A percentile compares a stretch with the other conserved stretches of the same genome.
Evolutionary conservation across 2,888 invertebrate genomes (phyloP).

Genomic region (Drosophila atripex): DNA sequence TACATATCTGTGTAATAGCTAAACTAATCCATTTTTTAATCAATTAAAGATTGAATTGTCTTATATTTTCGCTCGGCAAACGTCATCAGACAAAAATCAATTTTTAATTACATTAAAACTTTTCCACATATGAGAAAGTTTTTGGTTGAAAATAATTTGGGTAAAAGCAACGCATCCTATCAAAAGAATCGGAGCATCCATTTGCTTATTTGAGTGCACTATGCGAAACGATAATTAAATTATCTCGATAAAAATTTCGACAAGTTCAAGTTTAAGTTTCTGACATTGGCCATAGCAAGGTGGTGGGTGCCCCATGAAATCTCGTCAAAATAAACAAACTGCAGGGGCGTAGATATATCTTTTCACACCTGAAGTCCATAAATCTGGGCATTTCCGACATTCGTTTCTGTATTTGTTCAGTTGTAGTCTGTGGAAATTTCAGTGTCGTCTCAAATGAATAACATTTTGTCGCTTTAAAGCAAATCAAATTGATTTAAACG

Average conservation of each 20-base stretch:
- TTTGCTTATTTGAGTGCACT: slow-evolving; percentile 49
- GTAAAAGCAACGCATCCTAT: slow-evolving; percentile 30
- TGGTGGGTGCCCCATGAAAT: slow-evolving; percentile 17
- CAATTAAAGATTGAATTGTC: slow-evolving; percentile 6
- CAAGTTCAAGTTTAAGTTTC: slow-evolving; percentile 71
- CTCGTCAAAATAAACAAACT: slow-evolving; percentile 51
- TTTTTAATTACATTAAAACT: slow-evolving; percentile 63
- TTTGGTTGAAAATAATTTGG: slow-evolving; percentile 45
- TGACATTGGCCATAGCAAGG: slow-evolving; percentile 30
- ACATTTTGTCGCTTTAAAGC: neutral
- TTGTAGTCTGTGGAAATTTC: neutral
- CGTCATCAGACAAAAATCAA: slow-evolving; percentile 27
- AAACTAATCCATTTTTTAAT: neutral
- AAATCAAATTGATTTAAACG: slow-evolving; percentile 23
- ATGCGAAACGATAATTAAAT: slow-evolving; percentile 52
- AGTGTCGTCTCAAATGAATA: neutral
- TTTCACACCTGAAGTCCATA: slow-evolving; percentile 66
- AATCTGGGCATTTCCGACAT: slow-evolving; percentile 43
- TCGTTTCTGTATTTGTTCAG: slow-evolving; percentile 24
- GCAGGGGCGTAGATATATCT: slow-evolving; percentile 17
- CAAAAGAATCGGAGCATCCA: slow-evolving; percentile 44
- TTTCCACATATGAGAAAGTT: slow-evolving; percentile 40
- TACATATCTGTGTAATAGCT: slow-evolving; percentile 6
- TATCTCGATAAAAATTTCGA: slow-evolving; percentile 47
- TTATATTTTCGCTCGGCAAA: slow-evolving; percentile 19